phyloP scores from a whole-genome alignment of 2,113 vertebrate species.

The Sus scrofa region DNA sequence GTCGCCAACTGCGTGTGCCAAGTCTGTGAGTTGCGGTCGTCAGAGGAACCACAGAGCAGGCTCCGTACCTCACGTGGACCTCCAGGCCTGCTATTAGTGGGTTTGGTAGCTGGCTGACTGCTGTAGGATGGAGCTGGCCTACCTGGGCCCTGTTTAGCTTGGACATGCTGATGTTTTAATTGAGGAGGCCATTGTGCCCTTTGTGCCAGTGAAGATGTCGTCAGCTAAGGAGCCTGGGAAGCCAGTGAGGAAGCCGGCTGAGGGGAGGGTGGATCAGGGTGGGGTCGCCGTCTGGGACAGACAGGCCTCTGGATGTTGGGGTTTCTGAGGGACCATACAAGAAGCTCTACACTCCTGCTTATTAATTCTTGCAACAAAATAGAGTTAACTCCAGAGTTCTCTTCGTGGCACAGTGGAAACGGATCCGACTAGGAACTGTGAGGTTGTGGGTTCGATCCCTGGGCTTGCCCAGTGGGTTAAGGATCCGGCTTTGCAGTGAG shows the following conservation, averaged over 20 bases:
- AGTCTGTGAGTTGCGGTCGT: conserved; percentile 44
- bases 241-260: background rate
- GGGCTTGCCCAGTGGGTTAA: too few species aligned
- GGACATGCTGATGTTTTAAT: background rate
- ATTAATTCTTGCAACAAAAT: background rate
- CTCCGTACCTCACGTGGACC: background rate
- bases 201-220: background rate
- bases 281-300: background rate
- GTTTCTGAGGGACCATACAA: background rate
- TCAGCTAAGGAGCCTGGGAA: background rate
- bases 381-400: too few species aligned
- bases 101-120: conserved; percentile 33
- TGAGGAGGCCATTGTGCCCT: background rate
- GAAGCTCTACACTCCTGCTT: background rate
- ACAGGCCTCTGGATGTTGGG: background rate
- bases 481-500: too few species aligned
- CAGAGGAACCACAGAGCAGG: conserved; percentile 20
- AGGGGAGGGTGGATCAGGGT: background rate
- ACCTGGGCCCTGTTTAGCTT: background rate
- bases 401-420: too few species aligned
- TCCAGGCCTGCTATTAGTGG: conserved; percentile 21
- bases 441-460: too few species aligned
- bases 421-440: too few species aligned
- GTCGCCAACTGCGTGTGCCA: conserved; percentile 2
- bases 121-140: background rate